Conservation (phyloP, 2,113 vertebrate genomes). For the Pongo abelii region DNA sequence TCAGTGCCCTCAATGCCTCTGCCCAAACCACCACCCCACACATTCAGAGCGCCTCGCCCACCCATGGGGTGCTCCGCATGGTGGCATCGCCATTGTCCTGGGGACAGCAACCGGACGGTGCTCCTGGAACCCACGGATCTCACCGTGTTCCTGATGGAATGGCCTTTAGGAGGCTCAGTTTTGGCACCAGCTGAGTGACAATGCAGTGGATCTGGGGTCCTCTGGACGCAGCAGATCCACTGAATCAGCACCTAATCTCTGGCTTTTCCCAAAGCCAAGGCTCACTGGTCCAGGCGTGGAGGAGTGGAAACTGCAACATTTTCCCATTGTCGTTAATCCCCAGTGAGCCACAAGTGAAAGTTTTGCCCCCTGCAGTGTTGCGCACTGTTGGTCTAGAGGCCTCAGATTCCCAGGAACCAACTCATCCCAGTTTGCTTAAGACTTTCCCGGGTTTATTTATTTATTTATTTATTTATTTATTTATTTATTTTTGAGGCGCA, state of each 20-base stretch:
- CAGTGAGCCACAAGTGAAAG: background rate
- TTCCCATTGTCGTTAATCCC: background rate
- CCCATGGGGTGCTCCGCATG: too few species aligned
- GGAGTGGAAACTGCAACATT: background rate
- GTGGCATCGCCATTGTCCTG: accelerated
- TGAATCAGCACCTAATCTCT: accelerated
- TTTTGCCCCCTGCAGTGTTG: background rate
- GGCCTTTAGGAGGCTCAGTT: too few species aligned
- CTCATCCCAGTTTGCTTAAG: background rate
- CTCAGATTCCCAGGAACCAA: background rate
- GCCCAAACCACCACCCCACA: background rate
- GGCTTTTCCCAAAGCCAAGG: background rate
- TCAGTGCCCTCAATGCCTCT: background rate
- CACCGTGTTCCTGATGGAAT: background rate
- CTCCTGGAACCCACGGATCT: accelerated
- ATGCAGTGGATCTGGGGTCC: background rate
- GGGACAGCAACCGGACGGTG: background rate
- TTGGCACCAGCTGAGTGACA: background rate
- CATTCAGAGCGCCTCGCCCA: background rate
- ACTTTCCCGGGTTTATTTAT: background rate
- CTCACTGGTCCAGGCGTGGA: background rate
- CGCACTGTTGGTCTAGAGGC: background rate
- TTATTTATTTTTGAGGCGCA: too few species aligned
- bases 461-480: too few species aligned
- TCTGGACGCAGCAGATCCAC: accelerated